Evolutionary conservation across 2,888 invertebrate species (phyloP).

Genomic region (Andrena fulva): DNA sequence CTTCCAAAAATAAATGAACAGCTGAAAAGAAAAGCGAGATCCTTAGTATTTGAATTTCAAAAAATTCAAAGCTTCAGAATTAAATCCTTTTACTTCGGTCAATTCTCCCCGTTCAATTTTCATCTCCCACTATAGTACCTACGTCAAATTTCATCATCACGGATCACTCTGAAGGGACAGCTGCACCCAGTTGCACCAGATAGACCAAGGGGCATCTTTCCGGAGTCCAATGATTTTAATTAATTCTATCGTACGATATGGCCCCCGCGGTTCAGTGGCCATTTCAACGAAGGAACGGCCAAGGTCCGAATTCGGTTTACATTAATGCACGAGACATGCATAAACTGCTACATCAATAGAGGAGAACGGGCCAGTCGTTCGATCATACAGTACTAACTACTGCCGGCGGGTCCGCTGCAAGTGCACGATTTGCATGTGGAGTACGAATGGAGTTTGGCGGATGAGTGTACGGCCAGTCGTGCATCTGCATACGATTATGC

Average conservation of each 20-base stretch:
- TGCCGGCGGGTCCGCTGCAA: conserved; percentile 56
- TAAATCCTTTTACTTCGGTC: too few relatives aligned
- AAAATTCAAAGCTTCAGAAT: too few relatives aligned
- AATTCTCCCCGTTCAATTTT: too few relatives aligned
- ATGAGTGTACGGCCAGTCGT: conserved; percentile 69
- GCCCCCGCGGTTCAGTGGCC: background rate
- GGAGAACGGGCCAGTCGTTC: conserved; percentile 52
- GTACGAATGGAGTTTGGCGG: conserved; percentile 78
- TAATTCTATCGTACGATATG: background rate
- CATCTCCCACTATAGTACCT: too few relatives aligned
- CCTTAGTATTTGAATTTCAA: too few relatives aligned
- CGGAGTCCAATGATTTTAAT: background rate
- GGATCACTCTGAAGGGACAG: too few relatives aligned
- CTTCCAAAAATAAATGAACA: too few relatives aligned
- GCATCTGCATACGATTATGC: conserved; percentile 80
- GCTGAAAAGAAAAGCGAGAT: too few relatives aligned
- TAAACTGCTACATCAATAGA: conserved; percentile 58
- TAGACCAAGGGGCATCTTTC: too few relatives aligned
- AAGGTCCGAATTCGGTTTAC: conserved; percentile 32
- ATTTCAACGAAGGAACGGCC: conserved; percentile 38
- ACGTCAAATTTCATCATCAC: too few relatives aligned
- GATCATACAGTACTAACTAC: conserved; percentile 70
- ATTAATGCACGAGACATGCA: conserved; percentile 45
- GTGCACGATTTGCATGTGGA: conserved; percentile 78
- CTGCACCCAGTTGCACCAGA: too few relatives aligned